Percentiles rank a stretch among this genome's conserved stretches.
These are phyloP conservation scores for Pegoplata infirma DNA, from an alignment of 2,888 invertebrate genomes.

Conservation along the genomic window DNA sequence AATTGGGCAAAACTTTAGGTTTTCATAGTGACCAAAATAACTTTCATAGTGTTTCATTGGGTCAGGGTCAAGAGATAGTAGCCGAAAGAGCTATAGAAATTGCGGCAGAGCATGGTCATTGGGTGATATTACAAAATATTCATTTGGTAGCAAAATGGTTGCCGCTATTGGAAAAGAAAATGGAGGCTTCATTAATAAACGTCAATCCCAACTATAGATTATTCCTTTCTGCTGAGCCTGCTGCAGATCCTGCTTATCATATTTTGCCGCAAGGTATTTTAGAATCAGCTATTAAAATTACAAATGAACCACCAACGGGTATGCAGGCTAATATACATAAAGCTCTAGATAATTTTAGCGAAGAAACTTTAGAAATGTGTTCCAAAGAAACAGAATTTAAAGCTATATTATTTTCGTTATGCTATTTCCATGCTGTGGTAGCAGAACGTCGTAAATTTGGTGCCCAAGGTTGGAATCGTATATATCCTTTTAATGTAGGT, in stretches of 20 bases:
- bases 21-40: conserved; percentile 88
- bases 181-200: conserved; percentile 87
- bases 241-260: conserved; percentile 82
- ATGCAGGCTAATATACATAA: conserved; percentile 97
- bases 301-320: conserved; percentile 96
- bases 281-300: conserved; percentile 96
- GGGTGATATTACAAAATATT: conserved; percentile 96
- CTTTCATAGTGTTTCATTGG: conserved; percentile 95
- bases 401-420: conserved; percentile 90
- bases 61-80: conserved; percentile 95
- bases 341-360: conserved; percentile 93
- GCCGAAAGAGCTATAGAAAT: conserved; percentile 92
- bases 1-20: conserved; percentile 88
- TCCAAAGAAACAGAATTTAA: conserved; percentile 96
- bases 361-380: conserved; percentile 95
- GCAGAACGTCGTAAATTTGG: conserved; percentile 93
- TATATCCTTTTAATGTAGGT: conserved; percentile 89
- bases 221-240: conserved; percentile 93
- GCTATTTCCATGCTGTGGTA: conserved; percentile 97
- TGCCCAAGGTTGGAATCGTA: conserved; percentile 79
- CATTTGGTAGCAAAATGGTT: conserved; percentile 95
- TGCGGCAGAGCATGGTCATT: conserved; percentile 88
- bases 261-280: conserved; percentile 91
- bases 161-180: conserved; percentile 91
- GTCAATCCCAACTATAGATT: conserved; percentile 84